phyloP scores from a whole-genome alignment of 2,113 vertebrate genomes.

The Hystrix cristata region DNA sequence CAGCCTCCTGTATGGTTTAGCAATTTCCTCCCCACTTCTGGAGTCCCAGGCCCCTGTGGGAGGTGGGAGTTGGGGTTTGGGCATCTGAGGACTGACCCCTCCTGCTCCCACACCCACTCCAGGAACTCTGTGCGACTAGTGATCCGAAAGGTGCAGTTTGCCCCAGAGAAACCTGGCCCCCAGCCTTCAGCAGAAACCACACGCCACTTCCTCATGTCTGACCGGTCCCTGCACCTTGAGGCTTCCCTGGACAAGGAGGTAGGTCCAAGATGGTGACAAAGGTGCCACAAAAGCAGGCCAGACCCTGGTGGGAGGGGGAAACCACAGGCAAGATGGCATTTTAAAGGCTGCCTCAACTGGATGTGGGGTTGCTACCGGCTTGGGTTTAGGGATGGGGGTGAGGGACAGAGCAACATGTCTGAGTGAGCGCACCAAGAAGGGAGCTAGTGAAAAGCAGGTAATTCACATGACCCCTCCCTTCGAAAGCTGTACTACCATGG shows the following conservation, averaged over 20 bases:
- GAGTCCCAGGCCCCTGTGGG: background rate
- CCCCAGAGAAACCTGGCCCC: conserved; percentile 94
- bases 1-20: background rate
- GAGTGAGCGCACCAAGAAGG: background rate
- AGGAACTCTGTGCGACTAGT: conserved; percentile 96
- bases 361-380: background rate
- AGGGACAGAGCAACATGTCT: background rate
- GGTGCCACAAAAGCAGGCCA: background rate
- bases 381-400: background rate
- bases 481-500: conserved; percentile 93
- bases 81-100: background rate
- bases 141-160: conserved; percentile 96
- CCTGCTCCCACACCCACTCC: background rate
- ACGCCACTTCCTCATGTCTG: conserved; percentile 95
- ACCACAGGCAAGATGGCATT: background rate
- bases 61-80: background rate
- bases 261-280: background rate
- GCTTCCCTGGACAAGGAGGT: conserved; percentile 96
- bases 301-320: background rate
- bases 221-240: conserved; percentile 94
- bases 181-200: conserved; percentile 96
- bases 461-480: background rate
- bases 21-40: background rate
- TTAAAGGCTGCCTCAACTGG: background rate
- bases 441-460: background rate